Evolutionary conservation across 2,888 invertebrate genomes (phyloP), one percentile per base, ranked within the genome.

Genomic region (Crematogaster levior): DNA sequence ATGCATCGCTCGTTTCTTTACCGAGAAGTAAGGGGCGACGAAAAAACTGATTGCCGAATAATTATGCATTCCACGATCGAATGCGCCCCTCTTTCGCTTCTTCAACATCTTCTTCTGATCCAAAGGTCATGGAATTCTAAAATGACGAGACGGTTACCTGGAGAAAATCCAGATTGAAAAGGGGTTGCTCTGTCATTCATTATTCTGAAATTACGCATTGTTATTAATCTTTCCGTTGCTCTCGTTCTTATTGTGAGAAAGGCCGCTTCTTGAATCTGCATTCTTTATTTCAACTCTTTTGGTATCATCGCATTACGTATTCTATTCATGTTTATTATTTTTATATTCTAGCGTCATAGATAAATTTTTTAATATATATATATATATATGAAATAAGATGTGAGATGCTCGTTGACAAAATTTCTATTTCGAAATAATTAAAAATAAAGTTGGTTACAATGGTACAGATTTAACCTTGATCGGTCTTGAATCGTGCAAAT

Each of bases 41-140:
- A 82, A 84, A 88, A 88, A 88, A 88, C 77, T 84, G 86, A 88
- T 88, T 85, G 83, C 81, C 82, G 83, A 63, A 48, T 85, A 88
- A 88, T 88, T 88, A 88, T 88, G 88, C 88, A 63, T 66, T 77
- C 58, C 77, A 72, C 66, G 70, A 74, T 87, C 82, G 43, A 40
- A 60, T 80, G 51, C 66, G 81, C 68, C 82, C 82, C 75, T 58
- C 61, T 40, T 43, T 51, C 15, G 53, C 46, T 56, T 85, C 81
- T 72, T 68, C 66, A 30, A 43, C 21, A 66, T 37, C 15, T 65
- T 65, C 72, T 65, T 56, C 46, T 46, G 18, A 58, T 43, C 12
- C 3, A 70, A 70, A 70, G 77, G 77, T 79, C 77, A 56, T 12
- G 70, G 12, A 75, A 46, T 70, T 27, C 24, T 46, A 18, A 58